Evolutionary conservation across 2,888 invertebrate species (phyloP), one percentile per base, ranked within the genome.

Genomic region (Blera fallax): DNA sequence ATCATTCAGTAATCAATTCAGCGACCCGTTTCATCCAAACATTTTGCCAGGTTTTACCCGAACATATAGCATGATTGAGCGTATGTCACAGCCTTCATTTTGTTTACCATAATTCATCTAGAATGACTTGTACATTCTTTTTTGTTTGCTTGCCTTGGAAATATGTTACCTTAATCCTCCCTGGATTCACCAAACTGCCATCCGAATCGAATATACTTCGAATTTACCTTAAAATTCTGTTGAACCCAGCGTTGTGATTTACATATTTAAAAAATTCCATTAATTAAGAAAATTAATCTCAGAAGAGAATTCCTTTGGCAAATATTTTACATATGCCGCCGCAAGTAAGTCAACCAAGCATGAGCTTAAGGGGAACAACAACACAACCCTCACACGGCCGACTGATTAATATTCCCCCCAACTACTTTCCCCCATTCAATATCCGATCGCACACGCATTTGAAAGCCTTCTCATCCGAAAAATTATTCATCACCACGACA

Each of bases 401-500:
- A 60, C 50, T 72, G 48, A 48, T 48, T 48, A 48, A 48, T 48
- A 48, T 48, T 21, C 48, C 10, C 8, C 37, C 27, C 24, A 24
- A 10, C 11, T 50, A 14, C 21, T 11, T 11, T 16, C 24, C n/a
- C 11, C 16, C 18, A 21, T 29, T 29, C 64, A 45, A 45, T 56
- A 29, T 4, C 11, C 29, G 29, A 67, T 24, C n/a, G 45, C 11
- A 24, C 29, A 65, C 40, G 52, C 69, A 29, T 72, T 64, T 58
- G 50, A 16, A 21, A 21, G 24, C 21, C 37, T 60, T 62, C 52
- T 54, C 73, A 65, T 73, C 56, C 50, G 64, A 58, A 72, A 65
- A 73, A 65, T 69, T 82, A 67, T 67, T 78, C 52, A 78, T 83
- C 65, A 45, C 54, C 74, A 54, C 43, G 21, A 10, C 60, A 34